A percentile compares a stretch with the other conserved stretches of the same genome.
These are phyloP conservation scores for Anthrax anthrax DNA, from an alignment of 2,888 invertebrate species.

Conservation along the genomic window DNA sequence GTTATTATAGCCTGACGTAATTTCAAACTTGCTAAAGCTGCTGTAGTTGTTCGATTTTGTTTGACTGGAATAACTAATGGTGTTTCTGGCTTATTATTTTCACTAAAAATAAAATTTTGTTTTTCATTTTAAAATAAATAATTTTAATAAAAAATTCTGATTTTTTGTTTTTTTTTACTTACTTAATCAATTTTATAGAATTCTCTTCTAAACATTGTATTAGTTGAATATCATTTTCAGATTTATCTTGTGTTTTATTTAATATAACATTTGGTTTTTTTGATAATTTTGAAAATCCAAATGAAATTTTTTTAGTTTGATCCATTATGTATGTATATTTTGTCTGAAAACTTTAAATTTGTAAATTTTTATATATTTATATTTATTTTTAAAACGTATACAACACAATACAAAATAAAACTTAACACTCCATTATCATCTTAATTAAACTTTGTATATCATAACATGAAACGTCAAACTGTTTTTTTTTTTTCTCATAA, in stretches of 20 bases:
- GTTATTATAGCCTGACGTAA: conserved; percentile 26
- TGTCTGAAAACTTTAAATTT: too few relatives aligned
- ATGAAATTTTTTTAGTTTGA: conserved; percentile 56
- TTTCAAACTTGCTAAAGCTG: conserved; percentile 33
- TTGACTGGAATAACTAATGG: conserved; percentile 54
- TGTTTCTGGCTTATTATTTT: conserved; percentile 28
- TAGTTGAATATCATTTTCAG: conserved; percentile 45
- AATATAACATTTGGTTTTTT: conserved; percentile 38
- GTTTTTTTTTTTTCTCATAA: too few relatives aligned
- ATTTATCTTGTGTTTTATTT: conserved; percentile 20
- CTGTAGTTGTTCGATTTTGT: conserved; percentile 40
- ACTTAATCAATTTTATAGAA: conserved; percentile 61
- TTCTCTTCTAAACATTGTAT: conserved; percentile 67
- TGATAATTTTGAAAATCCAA: conserved; percentile 57
- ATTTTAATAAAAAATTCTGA: conserved; percentile 2
- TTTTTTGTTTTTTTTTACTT: too few relatives aligned
- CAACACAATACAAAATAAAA: too few relatives aligned
- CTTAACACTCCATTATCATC: too few relatives aligned
- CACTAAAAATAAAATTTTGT: conserved; percentile 27
- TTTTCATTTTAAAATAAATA: not conserved
- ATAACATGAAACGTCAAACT: too few relatives aligned
- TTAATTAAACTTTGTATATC: too few relatives aligned
- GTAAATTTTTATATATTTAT: too few relatives aligned
- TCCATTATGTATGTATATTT: conserved; percentile 35
- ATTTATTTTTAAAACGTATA: too few relatives aligned